Conservation (phyloP, 2,113 vertebrate species). For the Scortum barcoo region DNA sequence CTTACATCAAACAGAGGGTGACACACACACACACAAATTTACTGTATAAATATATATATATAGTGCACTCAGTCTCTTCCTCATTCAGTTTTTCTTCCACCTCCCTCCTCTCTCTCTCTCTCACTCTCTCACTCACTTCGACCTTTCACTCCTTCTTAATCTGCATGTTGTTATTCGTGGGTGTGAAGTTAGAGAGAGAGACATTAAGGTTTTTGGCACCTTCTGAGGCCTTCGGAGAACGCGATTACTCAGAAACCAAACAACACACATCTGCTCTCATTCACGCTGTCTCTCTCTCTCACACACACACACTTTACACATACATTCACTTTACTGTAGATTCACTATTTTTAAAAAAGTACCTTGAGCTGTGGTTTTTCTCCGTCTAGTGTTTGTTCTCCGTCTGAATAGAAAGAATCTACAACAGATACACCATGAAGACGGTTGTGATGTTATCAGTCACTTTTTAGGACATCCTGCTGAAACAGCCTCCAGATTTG, state of each 20-base stretch:
- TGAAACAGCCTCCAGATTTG: background rate
- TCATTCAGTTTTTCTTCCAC: too few species aligned
- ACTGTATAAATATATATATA: background rate
- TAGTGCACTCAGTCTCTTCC: background rate
- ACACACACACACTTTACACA: background rate
- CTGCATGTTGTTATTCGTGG: background rate
- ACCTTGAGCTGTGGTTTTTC: background rate
- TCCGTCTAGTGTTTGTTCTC: too few species aligned
- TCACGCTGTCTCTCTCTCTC: background rate
- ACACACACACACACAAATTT: background rate
- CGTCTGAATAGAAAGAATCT: background rate
- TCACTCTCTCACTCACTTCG: background rate
- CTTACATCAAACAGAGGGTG: too few species aligned
- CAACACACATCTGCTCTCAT: background rate
- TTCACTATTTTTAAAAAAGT: background rate
- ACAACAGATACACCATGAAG: background rate
- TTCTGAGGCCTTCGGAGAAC: background rate
- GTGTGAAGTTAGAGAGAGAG: background rate
- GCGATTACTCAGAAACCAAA: background rate
- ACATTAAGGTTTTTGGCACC: background rate
- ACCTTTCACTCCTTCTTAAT: slow-evolving; percentile 10
- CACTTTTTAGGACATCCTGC: background rate
- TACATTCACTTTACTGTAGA: background rate
- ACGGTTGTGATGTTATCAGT: background rate
- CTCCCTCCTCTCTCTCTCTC: too few species aligned